Conservation (phyloP, 2,888 invertebrate species). For the Cheilosia pagana region DNA sequence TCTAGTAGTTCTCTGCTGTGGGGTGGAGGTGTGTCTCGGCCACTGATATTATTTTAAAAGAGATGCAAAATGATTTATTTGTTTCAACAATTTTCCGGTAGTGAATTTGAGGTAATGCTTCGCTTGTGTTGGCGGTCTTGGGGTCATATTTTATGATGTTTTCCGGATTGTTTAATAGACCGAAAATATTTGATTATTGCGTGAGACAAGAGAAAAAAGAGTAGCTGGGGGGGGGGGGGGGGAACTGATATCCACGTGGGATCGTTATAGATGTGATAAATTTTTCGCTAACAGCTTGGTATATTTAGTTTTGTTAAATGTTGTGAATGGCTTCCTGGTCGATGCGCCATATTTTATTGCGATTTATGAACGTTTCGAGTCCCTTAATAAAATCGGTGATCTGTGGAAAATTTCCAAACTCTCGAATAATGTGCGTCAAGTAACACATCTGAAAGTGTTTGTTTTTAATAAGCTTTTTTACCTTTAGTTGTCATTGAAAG, state of each 20-base stretch:
- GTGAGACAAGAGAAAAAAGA: neutral
- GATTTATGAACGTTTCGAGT: too few relatives aligned
- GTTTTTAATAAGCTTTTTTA: too few relatives aligned
- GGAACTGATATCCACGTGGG: conserved; percentile 6
- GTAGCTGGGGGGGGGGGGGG: neutral
- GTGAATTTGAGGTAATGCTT: conserved; percentile 28
- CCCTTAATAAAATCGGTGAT: too few relatives aligned
- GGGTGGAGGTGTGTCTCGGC: conserved; percentile 22
- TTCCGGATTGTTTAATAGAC: conserved; percentile 18
- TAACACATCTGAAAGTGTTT: too few relatives aligned
- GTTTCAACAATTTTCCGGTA: conserved; percentile 62
- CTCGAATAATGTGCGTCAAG: too few relatives aligned
- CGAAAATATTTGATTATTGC: neutral
- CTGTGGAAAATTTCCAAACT: too few relatives aligned
- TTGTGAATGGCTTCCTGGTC: neutral
- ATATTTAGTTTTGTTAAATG: neutral
- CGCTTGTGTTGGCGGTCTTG: conserved; percentile 7
- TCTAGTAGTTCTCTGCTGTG: neutral
- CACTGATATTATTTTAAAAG: too few relatives aligned
- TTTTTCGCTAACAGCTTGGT: neutral
- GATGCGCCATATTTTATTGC: neutral
- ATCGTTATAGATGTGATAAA: neutral
- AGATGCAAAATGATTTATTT: conserved; percentile 38
- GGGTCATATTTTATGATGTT: conserved; percentile 38
- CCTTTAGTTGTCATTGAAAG: too few relatives aligned